Evolutionary conservation across 1,140 invertebrate genomes (phyloP).

Genomic region (Euura saliciscinereae): DNA sequence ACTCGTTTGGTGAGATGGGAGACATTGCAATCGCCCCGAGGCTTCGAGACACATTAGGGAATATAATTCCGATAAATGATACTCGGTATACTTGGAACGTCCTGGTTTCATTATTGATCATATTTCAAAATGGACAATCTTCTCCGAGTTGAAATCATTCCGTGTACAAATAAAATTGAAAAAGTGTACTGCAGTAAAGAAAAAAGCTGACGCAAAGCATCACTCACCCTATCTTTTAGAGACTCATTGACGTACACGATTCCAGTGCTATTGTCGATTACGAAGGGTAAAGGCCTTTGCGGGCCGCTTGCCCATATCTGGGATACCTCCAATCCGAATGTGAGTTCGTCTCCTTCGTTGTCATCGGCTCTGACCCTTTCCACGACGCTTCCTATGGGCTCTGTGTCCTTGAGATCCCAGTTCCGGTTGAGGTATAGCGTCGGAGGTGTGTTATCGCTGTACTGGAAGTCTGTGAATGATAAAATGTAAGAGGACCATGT

Average conservation of each 20-base stretch:
- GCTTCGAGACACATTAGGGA: not conserved
- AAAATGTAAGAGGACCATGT: too few relatives aligned
- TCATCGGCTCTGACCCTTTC: conserved; percentile 66
- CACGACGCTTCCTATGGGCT: conserved; percentile 68
- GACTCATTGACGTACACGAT: conserved; percentile 74
- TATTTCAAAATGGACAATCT: not conserved
- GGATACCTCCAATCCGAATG: conserved; percentile 66
- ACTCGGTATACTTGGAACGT: not conserved
- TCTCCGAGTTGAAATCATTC: not conserved
- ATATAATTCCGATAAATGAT: not conserved
- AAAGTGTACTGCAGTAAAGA: not conserved
- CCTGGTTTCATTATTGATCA: too few relatives aligned
- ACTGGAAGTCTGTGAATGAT: conserved; percentile 35
- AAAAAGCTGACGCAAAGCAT: not conserved
- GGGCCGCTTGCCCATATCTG: conserved; percentile 41
- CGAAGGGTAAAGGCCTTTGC: conserved; percentile 64
- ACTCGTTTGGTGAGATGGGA: not conserved
- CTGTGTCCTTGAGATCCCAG: conserved; percentile 70
- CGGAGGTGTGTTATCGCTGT: conserved; percentile 58
- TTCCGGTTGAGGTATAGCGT: conserved; percentile 65
- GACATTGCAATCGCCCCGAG: not conserved
- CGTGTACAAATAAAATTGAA: conserved; percentile 9
- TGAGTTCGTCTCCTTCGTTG: conserved; percentile 65
- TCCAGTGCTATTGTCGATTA: conserved; percentile 72
- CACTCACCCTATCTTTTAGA: conserved; percentile 68